These are phyloP conservation scores for Azemiops feae DNA, from an alignment of 2,113 vertebrate species.

Conservation along the genomic window DNA sequence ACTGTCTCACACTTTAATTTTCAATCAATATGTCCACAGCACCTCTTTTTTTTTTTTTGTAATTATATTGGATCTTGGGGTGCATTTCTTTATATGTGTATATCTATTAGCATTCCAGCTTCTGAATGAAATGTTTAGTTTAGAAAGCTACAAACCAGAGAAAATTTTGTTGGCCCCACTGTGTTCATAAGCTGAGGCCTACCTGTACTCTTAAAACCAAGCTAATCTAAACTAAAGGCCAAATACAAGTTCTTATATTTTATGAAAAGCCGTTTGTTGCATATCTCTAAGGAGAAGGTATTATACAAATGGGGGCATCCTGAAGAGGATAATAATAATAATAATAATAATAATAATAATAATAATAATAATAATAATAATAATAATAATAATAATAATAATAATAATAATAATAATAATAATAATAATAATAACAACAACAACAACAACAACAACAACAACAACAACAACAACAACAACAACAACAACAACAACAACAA, in stretches of 20 bases:
- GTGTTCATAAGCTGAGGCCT: too few species aligned
- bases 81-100: background rate
- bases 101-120: background rate
- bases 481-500: too few species aligned
- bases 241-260: background rate
- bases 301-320: background rate
- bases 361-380: too few species aligned
- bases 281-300: background rate
- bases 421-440: too few species aligned
- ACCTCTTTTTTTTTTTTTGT: background rate
- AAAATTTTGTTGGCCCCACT: background rate
- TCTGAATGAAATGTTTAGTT: background rate
- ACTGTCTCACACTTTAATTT: background rate
- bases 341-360: too few species aligned
- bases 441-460: too few species aligned
- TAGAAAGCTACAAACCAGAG: background rate
- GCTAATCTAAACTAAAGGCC: background rate
- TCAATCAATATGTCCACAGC: background rate
- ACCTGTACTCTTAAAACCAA: background rate
- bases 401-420: too few species aligned
- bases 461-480: too few species aligned
- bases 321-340: background rate
- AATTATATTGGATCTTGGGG: background rate
- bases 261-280: background rate
- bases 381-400: too few species aligned